Percentiles rank a stretch among this genome's conserved stretches.
phyloP scores from a whole-genome alignment of 2,797 vertebrate species.

The Gymnothorax reevesii region DNA sequence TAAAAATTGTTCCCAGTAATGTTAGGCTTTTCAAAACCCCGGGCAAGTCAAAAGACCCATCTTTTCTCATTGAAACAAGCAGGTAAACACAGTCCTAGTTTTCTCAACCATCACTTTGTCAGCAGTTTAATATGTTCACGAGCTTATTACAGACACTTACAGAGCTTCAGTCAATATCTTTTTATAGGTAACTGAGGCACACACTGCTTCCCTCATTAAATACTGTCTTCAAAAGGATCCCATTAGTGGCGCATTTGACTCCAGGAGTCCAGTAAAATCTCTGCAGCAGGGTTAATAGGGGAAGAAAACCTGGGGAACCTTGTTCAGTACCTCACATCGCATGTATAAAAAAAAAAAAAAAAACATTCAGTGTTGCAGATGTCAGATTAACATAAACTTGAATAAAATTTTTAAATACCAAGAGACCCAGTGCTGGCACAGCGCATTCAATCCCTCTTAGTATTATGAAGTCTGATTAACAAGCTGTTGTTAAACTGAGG shows the following conservation, averaged over 20 bases:
- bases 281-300: constrained; percentile 40
- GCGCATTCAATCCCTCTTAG: background rate
- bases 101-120: background rate
- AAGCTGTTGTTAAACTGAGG: background rate
- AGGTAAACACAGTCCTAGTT: background rate
- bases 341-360: constrained; percentile 26
- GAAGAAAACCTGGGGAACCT: constrained; percentile 24
- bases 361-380: constrained; percentile 16
- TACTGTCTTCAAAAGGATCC: constrained; percentile 42
- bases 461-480: background rate
- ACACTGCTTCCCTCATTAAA: constrained; percentile 30
- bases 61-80: background rate
- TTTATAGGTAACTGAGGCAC: background rate
- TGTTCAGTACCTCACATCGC: constrained; percentile 15
- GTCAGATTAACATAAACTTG: background rate
- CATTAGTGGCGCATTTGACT: constrained; percentile 54
- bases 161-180: constrained; percentile 20
- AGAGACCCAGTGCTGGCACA: background rate
- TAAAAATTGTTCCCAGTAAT: background rate
- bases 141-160: background rate
- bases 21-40: background rate
- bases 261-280: constrained; percentile 37
- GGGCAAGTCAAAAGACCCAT: background rate
- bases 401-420: background rate
- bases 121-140: background rate